A percentile compares a stretch with the other conserved stretches of the same genome.
These are phyloP conservation scores for Drosophila triauraria DNA, from an alignment of 1,140 invertebrate genomes.

Conservation along the genomic window DNA sequence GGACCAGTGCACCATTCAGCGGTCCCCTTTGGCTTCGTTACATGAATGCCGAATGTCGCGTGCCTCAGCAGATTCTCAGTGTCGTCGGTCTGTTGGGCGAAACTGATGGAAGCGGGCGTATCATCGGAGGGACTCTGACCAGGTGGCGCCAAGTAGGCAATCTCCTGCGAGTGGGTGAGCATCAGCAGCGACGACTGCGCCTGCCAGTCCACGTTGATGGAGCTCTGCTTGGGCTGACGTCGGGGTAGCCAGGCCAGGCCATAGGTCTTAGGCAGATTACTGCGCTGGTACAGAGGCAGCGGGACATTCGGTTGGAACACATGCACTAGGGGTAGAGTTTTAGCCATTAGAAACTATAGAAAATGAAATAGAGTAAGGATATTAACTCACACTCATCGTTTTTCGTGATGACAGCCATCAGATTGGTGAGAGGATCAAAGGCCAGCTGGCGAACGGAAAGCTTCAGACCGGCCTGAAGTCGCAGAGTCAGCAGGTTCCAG, in stretches of 20 bases:
- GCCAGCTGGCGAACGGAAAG: constrained; percentile 87
- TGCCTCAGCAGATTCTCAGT: constrained; percentile 45
- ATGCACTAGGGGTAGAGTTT: constrained; percentile 85
- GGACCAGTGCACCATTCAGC: constrained; percentile 52
- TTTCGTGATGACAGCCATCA: constrained; percentile 89
- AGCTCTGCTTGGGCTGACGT: constrained; percentile 83
- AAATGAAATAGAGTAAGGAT: neutral
- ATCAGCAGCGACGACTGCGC: constrained; percentile 87
- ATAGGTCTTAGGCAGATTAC: constrained; percentile 85
- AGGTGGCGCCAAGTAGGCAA: constrained; percentile 60
- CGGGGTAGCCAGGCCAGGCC: constrained; percentile 87
- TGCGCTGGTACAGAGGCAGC: constrained; percentile 86
- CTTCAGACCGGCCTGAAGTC: constrained; percentile 84
- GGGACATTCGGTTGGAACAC: constrained; percentile 87
- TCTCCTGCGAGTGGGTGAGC: constrained; percentile 86
- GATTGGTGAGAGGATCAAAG: constrained; percentile 88
- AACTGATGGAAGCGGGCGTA: constrained; percentile 63
- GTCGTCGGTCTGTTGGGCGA: constrained; percentile 39
- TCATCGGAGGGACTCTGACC: constrained; percentile 68
- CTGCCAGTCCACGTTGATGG: constrained; percentile 86
- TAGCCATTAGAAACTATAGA: neutral
- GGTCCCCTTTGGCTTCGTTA: constrained; percentile 45
- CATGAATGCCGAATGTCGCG: constrained; percentile 75
- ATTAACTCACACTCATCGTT: constrained; percentile 87
- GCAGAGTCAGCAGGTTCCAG: constrained; percentile 90